Conservation (phyloP, 92 coral and sea anemone genomes). For the Parazoanthus darwini region DNA sequence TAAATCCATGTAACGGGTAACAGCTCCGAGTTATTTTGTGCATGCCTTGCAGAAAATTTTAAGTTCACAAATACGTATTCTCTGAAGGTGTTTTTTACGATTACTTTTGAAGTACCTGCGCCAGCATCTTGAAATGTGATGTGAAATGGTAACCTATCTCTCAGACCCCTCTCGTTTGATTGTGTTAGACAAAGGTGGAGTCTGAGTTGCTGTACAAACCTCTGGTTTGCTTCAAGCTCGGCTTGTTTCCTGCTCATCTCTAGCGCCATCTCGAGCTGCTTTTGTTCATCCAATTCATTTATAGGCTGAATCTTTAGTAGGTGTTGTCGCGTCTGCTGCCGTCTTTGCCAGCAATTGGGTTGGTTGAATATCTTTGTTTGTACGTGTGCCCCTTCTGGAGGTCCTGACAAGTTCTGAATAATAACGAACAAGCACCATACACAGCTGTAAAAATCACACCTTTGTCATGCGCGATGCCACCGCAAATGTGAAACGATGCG, state of each 20-base stretch:
- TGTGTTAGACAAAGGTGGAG: no score
- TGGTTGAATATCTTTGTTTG: not conserved
- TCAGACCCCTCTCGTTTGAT: no score
- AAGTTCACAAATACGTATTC: no score
- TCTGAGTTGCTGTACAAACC: conserved; percentile 37
- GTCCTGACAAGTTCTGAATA: not conserved
- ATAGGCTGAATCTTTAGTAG: conserved; percentile 66
- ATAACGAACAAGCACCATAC: not conserved
- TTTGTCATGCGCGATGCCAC: not conserved
- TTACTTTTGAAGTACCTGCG: no score
- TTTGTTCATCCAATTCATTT: conserved; percentile 63
- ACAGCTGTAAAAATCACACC: not conserved
- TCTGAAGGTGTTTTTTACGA: no score
- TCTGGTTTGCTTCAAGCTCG: conserved; percentile 68
- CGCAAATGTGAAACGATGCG: not conserved
- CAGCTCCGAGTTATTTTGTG: not conserved
- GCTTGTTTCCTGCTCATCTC: conserved; percentile 80
- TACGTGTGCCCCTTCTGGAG: not conserved
- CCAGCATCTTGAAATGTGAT: no score
- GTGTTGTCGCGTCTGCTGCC: conserved; percentile 64
- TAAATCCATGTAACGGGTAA: no score
- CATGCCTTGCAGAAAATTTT: not conserved
- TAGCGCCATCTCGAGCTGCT: conserved; percentile 73
- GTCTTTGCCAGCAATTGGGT: conserved; percentile 73
- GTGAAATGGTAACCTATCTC: no score